Evolutionary conservation across 2,888 invertebrate genomes (phyloP).

Genomic region (Proisotoma minuta): DNA sequence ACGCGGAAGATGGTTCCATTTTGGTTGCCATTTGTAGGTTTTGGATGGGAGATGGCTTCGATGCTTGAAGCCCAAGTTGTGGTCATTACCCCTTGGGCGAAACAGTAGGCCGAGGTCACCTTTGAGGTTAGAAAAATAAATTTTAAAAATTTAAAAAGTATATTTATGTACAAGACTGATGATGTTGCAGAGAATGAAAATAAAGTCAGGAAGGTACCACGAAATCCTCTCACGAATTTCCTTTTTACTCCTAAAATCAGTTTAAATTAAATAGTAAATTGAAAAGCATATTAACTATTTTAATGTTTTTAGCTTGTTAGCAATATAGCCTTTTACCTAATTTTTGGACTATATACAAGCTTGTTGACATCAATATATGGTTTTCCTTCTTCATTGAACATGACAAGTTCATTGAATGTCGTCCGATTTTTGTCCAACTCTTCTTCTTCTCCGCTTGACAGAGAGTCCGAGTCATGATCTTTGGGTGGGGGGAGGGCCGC

Average conservation of each 20-base stretch:
- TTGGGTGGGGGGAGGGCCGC: too few relatives aligned
- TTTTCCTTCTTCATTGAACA: conserved; percentile 30
- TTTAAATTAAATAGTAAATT: too few relatives aligned
- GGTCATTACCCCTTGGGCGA: background rate
- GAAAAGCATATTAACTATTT: too few relatives aligned
- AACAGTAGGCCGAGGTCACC: background rate
- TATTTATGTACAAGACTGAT: conserved; percentile 17
- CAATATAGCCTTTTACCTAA: too few relatives aligned
- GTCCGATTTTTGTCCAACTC: background rate
- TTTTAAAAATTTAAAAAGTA: background rate
- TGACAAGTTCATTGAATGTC: conserved; percentile 19
- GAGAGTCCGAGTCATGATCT: too few relatives aligned
- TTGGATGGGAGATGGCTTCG: background rate
- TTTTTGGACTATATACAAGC: conserved; percentile 25
- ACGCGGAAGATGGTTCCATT: background rate
- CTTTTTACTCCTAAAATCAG: too few relatives aligned
- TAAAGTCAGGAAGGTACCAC: conserved; percentile 31
- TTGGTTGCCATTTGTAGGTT: background rate
- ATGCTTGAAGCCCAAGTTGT: background rate
- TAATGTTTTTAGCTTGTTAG: too few relatives aligned
- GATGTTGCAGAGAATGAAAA: conserved; percentile 28
- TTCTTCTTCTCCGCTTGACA: background rate
- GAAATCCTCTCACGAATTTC: background rate
- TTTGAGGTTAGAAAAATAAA: background rate
- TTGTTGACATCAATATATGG: conserved; percentile 30